Conservation (phyloP, 2,888 invertebrate genomes). For the Epiblema foenella region DNA sequence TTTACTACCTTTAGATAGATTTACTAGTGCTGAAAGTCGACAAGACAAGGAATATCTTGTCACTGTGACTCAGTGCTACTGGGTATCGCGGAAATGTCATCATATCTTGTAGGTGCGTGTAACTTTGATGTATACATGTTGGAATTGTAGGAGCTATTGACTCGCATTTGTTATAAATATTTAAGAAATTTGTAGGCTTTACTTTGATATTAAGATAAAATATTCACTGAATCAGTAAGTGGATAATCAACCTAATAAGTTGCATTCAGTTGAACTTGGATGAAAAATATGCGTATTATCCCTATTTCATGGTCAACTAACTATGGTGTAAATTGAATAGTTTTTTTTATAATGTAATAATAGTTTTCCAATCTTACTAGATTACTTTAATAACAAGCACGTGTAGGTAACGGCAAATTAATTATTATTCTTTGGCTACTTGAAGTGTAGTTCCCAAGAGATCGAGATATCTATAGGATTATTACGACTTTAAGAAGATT, state of each 20-base stretch:
- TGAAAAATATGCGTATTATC: neutral
- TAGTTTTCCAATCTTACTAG: too few relatives aligned
- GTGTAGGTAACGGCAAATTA: conserved; percentile 2
- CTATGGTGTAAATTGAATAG: too few relatives aligned
- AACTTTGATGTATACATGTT: conserved; percentile 5
- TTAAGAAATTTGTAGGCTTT: too few relatives aligned
- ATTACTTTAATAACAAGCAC: too few relatives aligned
- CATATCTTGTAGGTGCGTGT: conserved; percentile 3
- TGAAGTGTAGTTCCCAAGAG: neutral
- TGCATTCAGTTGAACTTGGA: too few relatives aligned
- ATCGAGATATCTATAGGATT: too few relatives aligned
- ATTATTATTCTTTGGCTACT: neutral
- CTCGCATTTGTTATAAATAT: too few relatives aligned
- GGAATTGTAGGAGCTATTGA: too few relatives aligned
- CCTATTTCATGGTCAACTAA: too few relatives aligned
- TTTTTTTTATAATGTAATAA: too few relatives aligned
- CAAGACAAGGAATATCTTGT: neutral
- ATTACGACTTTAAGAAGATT: too few relatives aligned
- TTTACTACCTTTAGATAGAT: conserved; percentile 6
- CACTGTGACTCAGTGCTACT: conserved; percentile 32
- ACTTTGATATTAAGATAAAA: neutral
- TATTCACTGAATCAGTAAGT: neutral
- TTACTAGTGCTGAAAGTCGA: neutral
- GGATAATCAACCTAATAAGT: neutral
- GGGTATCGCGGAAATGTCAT: conserved; percentile 32